Base-by-base conservation (phyloP, 1,140 invertebrate genomes). In the Hylaeus anthracinus region DNA sequence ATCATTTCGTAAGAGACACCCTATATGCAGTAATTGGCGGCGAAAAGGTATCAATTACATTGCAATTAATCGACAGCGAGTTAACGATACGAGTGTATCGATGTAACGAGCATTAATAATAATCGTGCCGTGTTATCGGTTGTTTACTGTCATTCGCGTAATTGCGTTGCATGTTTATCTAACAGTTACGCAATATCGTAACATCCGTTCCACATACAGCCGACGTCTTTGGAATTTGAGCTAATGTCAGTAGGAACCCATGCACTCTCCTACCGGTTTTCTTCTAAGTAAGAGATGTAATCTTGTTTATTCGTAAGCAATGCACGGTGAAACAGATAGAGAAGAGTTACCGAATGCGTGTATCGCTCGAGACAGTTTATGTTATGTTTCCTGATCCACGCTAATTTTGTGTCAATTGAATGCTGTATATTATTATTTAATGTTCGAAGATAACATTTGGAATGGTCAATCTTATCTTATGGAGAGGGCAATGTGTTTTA, bases 141-240 rank as follows among this genome's bases (percentile, higher is more conserved):
- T 8, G 45, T 71, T 61, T 61, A 41, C 66, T 71, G 56, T 61
- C 66, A 61, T 71, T 61, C 45, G 45, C n/a, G 15, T 51, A 70
- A 77, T 70, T 67, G 45, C 15, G 55, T 67, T 70, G 45, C 67
- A 12, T 5, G 56, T 53, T 70, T 77, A 61, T 77, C 65, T 37
- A 1, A 58, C 14, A n/a, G 37, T 37, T 48, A 26, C 53, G 45
- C 12, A 12, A 70, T 77, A 55, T 77, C 45, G 75, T 71, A 78
- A 78, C 56, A 78, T 71, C 75, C 75, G 67, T 61, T 63, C 45
- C 48, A 8, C 45, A 71, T 78, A 53, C 51, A 58, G 71, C 63
- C n/a, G 26, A 53, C n/a, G 66, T 26, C 15, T 63, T 9, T 26
- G 41, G 45, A 73, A 45, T 75, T 75, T 75, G 66, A 75, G 56